Base-by-base conservation (phyloP, 2,797 vertebrate genomes). In the Sebastes oblongus region DNA sequence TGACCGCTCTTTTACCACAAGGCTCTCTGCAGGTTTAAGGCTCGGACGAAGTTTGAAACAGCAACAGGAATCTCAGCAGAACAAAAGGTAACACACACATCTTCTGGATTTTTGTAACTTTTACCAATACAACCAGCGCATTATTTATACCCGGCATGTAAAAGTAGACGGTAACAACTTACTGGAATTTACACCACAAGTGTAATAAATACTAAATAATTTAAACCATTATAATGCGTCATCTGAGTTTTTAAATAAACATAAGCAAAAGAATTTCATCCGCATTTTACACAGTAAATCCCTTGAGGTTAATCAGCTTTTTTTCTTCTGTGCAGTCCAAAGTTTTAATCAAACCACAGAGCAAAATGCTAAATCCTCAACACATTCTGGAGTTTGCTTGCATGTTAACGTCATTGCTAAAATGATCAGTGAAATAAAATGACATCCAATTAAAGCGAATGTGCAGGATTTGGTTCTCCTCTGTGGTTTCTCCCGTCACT, bases 151-250 rank as follows among this genome's bases (percentile, higher is more conserved):
- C 18, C 34, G 69, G 64, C 64, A 14, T 29, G 59, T 62, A 83
- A 69, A 81, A 39, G 20, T 16, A 62, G 39, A 80, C 60, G 8
- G 22, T 36, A 66, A 77, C 62, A 58, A 36, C 55, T 12, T 32
- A 71, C 66, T 60, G 52, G 59, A 77, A 22, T 72, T 69, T 54
- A 68, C 81, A 75, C 55, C 25, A 70, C 58, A 9, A 50, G 59
- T 73, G 61, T 56, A 86, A 91, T 82, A 91, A 91, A 90, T 91
- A 89, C 64, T 82, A 66, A 86, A 89, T 89, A 18, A 86, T 77
- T 88, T 77, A 90, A 86, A 74, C 24, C 22, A 65, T 72, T 72
- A 66, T n/a, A 79, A 75, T 52, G 68, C 65, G 78, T 76, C 29
- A 34, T 79, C 69, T 73, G 24, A 64, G 34, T 70, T 58, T 71